Base-by-base conservation (phyloP, 1,140 invertebrate genomes). In the Brachionus asplanchnoidis region DNA sequence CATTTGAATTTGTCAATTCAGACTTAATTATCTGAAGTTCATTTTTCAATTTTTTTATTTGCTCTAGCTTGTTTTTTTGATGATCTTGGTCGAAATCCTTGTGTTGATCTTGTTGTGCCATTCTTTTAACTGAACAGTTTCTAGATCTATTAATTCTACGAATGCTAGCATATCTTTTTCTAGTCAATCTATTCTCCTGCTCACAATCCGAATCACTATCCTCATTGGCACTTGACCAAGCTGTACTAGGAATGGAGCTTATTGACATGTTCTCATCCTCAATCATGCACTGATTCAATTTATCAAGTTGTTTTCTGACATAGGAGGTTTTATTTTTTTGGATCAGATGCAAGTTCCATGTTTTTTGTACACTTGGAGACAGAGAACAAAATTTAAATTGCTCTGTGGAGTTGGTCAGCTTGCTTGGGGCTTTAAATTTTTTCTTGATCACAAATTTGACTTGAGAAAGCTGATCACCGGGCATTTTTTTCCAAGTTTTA, bases 301-400 rank as follows among this genome's bases (percentile, higher is more conserved):
- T 70, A 6, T 8, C 26, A 36, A 70, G 36, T n/a, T 70, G 66
- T 70, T 70, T 32, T 70, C n/a, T 32, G 11, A 70, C 66, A 70
- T 36, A 70, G 5, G 66, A 70, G 2, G 28, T n/a, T 40, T 70
- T 78, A 28, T 78, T 78, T 78, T 44, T 78, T 78, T 56, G 23
- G 5, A 78, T 44, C 20, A 42, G 6, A 9, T 78, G 17, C 14
- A 23, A 40, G 23, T 78, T 78, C 75, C 75, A 78, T 14, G 75
- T 78, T 42, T 78, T 78, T 56, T 78, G 75, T 3, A 78, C 23
- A 36, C 26, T 14, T 2, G 75, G 75, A 28, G 75, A 78, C 12
- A 78, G 28, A 6, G 75, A 50, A 56, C 75, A 78, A 44, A 20
- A 78, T 46, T 46, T 56, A 8, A 23, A 78, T 20, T 78, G 9